A percentile compares a stretch with the other conserved stretches of the same genome.
Conservation (phyloP, 2,113 vertebrate genomes). For the Mugil cephalus region DNA sequence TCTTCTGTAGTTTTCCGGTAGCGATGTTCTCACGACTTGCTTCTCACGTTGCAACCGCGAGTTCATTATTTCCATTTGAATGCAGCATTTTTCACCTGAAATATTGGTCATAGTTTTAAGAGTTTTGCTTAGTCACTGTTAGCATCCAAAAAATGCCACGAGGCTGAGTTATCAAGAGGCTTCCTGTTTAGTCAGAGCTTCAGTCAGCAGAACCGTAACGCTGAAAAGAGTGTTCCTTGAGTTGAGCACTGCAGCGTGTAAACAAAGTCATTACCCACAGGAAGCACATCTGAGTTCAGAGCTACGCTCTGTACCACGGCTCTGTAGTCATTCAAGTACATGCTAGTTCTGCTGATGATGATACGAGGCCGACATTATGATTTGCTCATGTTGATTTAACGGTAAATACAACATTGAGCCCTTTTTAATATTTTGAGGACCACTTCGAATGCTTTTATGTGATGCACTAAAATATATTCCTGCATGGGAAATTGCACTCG, state of each 20-base stretch:
- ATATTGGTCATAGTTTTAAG: not conserved
- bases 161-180: not conserved
- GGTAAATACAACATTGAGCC: too few relatives aligned
- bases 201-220: too few relatives aligned
- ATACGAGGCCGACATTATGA: not conserved
- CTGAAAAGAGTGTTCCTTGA: not conserved
- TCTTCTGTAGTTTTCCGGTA: too few relatives aligned
- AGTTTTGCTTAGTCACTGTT: not conserved
- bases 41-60: too few relatives aligned
- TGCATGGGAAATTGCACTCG: not conserved
- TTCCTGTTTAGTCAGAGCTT: not conserved
- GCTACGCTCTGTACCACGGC: not conserved
- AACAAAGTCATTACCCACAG: slow-evolving; percentile 1
- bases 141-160: not conserved
- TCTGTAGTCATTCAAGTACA: not conserved
- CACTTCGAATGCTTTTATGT: not conserved
- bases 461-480: not conserved
- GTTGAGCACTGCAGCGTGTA: slow-evolving; percentile 12
- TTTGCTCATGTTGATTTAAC: slow-evolving; percentile 2
- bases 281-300: not conserved
- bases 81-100: too few relatives aligned
- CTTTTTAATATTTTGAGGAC: not conserved
- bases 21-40: too few relatives aligned
- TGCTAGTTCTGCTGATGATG: not conserved
- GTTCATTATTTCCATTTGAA: too few relatives aligned